phyloP scores from a whole-genome alignment of 2,797 vertebrate species.

The Sebastiscus albofasciatus region DNA sequence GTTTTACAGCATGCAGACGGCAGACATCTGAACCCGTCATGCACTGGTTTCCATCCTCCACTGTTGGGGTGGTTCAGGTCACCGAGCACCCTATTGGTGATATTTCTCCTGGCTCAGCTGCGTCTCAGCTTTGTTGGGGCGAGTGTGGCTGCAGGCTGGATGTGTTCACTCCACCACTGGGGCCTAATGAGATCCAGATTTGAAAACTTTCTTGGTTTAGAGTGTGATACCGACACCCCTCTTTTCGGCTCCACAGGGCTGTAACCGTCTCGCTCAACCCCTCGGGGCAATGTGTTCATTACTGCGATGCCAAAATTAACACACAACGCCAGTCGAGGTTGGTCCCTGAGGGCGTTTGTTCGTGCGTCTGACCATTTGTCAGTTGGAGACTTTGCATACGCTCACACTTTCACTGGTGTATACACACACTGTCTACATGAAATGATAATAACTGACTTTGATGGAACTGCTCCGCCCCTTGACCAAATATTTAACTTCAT shows the following conservation, averaged over 20 bases:
- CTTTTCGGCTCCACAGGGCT: slow-evolving; percentile 40
- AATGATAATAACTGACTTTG: not conserved
- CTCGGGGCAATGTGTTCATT: slow-evolving; percentile 49
- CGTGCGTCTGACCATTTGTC: not conserved
- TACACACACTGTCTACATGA: not conserved
- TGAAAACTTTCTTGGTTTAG: slow-evolving; percentile 42
- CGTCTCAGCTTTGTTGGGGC: slow-evolving; percentile 55
- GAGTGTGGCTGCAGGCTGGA: slow-evolving; percentile 59
- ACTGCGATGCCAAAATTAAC: slow-evolving; percentile 31
- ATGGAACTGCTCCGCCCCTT: not conserved
- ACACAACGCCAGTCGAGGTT: not conserved
- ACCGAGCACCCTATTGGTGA: slow-evolving; percentile 44
- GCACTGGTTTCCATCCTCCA: slow-evolving; percentile 45
- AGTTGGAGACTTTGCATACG: slow-evolving; percentile 27
- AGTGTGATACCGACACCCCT: slow-evolving; percentile 61
- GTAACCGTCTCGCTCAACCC: slow-evolving; percentile 34
- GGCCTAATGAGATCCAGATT: slow-evolving; percentile 79
- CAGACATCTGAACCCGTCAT: slow-evolving; percentile 38
- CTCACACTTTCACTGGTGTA: slow-evolving; percentile 10
- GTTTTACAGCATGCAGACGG: slow-evolving; percentile 14
- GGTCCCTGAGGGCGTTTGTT: not conserved
- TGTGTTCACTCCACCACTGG: slow-evolving; percentile 60
- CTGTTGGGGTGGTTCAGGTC: slow-evolving; percentile 52
- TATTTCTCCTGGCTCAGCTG: slow-evolving; percentile 59
- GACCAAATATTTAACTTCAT: not conserved